These are phyloP conservation scores for Ditula angustiorana DNA, from an alignment of 2,888 invertebrate genomes.

Conservation along the genomic window DNA sequence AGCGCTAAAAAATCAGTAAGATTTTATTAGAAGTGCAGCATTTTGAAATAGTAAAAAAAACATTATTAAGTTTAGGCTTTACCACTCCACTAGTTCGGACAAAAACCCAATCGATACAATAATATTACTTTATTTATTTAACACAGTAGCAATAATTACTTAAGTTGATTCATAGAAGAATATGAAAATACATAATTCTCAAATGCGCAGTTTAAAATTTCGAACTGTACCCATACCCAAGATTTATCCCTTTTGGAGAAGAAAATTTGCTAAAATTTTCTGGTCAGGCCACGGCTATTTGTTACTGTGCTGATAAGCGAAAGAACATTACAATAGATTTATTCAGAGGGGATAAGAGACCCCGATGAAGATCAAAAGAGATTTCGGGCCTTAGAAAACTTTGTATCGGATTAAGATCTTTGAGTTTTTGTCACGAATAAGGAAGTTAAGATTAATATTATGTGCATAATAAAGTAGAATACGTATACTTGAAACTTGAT, in stretches of 20 bases:
- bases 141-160: background rate
- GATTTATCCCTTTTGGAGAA: background rate
- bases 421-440: slow-evolving; percentile 24
- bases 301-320: slow-evolving; percentile 29
- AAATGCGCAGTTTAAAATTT: background rate
- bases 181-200: slow-evolving; percentile 6
- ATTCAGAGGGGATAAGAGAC: slow-evolving; percentile 20
- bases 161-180: background rate
- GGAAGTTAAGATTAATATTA: slow-evolving; percentile 2
- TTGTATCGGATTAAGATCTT: slow-evolving; percentile 34
- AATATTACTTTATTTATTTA: background rate
- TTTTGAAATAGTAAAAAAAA: too few species aligned
- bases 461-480: background rate
- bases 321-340: slow-evolving; percentile 38
- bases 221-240: background rate
- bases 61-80: too few species aligned
- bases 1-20: too few species aligned
- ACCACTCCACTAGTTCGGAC: too few species aligned
- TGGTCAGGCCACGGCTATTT: slow-evolving; percentile 23
- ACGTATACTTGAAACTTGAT: background rate
- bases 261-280: slow-evolving; percentile 20
- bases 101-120: background rate
- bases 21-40: too few species aligned
- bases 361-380: slow-evolving; percentile 33
- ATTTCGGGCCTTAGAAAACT: slow-evolving; percentile 30